These are phyloP conservation scores for Drosophila novamexicana DNA, from an alignment of 1,140 invertebrate species.

Conservation along the genomic window DNA sequence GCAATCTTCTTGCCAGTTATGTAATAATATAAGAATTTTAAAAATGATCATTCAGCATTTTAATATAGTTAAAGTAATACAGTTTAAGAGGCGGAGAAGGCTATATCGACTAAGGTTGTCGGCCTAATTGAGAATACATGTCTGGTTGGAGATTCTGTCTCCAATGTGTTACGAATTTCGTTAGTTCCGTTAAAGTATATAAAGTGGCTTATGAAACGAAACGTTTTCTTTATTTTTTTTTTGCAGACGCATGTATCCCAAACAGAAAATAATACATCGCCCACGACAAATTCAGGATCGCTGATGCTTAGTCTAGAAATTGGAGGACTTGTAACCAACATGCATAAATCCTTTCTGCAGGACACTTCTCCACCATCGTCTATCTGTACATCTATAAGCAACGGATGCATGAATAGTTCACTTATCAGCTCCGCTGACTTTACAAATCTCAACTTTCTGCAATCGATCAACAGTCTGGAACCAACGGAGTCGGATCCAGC, in stretches of 20 bases:
- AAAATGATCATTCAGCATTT: too few relatives aligned
- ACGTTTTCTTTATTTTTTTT: too few relatives aligned
- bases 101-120: too few relatives aligned
- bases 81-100: too few relatives aligned
- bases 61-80: too few relatives aligned
- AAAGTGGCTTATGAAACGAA: not conserved
- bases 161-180: too few relatives aligned
- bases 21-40: too few relatives aligned
- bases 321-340: conserved; percentile 74
- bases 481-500: conserved; percentile 5
- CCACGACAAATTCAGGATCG: conserved; percentile 22
- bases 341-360: conserved; percentile 81
- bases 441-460: conserved; percentile 78
- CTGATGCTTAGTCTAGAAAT: conserved; percentile 74
- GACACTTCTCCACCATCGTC: conserved; percentile 82
- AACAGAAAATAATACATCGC: conserved; percentile 38
- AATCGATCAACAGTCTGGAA: conserved; percentile 69
- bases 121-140: too few relatives aligned
- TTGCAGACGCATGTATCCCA: conserved; percentile 31
- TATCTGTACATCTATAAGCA: conserved; percentile 79
- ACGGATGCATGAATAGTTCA: conserved; percentile 79
- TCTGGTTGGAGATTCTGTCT: too few relatives aligned
- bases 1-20: too few relatives aligned
- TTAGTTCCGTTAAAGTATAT: not conserved
- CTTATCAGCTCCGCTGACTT: conserved; percentile 83